Percentiles rank a stretch among this genome's conserved stretches.
Conservation (phyloP, 2,888 invertebrate species). For the Hoplodrina blanda region DNA sequence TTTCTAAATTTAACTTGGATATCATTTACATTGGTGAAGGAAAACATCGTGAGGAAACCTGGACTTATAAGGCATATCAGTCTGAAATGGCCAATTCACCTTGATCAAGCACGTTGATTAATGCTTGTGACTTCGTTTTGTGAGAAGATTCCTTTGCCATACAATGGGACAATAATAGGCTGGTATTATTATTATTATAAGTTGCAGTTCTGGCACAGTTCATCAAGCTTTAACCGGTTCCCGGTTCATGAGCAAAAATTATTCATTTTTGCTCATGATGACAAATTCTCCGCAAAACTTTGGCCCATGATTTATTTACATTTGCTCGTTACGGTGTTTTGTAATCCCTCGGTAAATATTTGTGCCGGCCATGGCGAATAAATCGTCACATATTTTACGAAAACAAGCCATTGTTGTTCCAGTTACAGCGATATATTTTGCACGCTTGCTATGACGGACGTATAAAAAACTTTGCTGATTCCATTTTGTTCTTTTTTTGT, state of each 20-base stretch:
- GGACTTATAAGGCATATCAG: too few species aligned
- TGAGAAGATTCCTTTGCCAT: too few species aligned
- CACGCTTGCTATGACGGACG: conserved; percentile 63
- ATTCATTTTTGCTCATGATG: conserved; percentile 7
- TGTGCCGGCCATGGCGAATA: conserved; percentile 61
- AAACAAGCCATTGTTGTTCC: conserved; percentile 74
- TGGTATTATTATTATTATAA: too few species aligned
- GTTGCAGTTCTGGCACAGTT: too few species aligned
- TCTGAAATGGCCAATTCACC: too few species aligned
- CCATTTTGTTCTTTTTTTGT: conserved; percentile 40
- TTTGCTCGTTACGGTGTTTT: conserved; percentile 46
- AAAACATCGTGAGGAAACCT: too few species aligned
- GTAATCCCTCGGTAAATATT: conserved; percentile 57
- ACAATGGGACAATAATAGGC: too few species aligned
- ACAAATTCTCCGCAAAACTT: conserved; percentile 40
- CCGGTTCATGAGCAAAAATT: conserved; percentile 1
- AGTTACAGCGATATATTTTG: conserved; percentile 70
- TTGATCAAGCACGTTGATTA: too few species aligned
- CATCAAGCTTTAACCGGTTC: conserved; percentile 15
- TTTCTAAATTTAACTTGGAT: too few species aligned
- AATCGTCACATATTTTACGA: conserved; percentile 77
- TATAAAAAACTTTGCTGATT: conserved; percentile 52
- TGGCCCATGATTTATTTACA: conserved; percentile 42
- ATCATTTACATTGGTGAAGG: too few species aligned
- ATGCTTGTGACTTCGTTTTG: too few species aligned